These are phyloP conservation scores for Ochotona princeps DNA, from an alignment of 2,113 vertebrate species.

Conservation along the genomic window DNA sequence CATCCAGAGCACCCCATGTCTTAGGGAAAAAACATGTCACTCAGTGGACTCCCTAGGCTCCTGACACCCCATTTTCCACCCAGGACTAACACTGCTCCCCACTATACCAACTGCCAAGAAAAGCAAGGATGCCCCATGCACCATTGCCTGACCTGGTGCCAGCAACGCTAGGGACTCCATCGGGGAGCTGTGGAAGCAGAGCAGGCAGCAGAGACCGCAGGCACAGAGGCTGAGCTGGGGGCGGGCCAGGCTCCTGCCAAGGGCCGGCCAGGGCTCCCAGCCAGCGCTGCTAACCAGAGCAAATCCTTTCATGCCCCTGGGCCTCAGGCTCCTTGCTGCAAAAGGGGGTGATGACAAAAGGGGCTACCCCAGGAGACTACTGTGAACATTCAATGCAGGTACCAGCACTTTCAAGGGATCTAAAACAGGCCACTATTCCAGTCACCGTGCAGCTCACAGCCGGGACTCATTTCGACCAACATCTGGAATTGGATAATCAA, in stretches of 20 bases:
- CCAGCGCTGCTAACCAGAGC: not conserved
- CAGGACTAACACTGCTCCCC: accelerated
- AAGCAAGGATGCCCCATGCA: accelerated
- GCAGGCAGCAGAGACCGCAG: not conserved
- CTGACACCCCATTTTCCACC: no score
- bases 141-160: accelerated
- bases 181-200: not conserved
- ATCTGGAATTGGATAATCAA: not conserved
- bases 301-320: not conserved
- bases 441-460: not conserved
- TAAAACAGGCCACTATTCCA: accelerated
- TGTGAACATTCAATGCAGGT: not conserved
- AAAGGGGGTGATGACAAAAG: not conserved
- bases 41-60: no score
- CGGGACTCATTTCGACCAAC: no score
- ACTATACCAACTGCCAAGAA: accelerated
- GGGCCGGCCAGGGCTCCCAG: not conserved
- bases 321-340: not conserved
- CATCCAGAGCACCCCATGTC: not conserved
- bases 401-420: not conserved
- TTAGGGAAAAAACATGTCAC: not conserved
- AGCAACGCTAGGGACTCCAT: not conserved
- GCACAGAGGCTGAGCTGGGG: no score
- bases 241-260: not conserved
- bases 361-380: not conserved